Conservation (phyloP, 2,888 invertebrate genomes). For the Chrysolina americana region DNA sequence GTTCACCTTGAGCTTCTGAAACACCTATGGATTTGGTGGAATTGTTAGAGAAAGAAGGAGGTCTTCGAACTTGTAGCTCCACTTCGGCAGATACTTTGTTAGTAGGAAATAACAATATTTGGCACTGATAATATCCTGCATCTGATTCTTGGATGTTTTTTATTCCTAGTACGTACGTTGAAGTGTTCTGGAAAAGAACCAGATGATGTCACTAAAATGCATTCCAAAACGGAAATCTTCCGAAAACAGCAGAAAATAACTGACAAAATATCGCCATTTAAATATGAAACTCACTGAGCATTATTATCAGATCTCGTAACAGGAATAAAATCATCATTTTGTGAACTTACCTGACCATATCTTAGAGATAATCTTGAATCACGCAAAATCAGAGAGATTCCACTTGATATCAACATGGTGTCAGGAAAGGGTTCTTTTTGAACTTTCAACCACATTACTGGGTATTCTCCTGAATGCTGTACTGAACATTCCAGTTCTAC, state of each 20-base stretch:
- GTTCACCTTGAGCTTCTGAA: slow-evolving; percentile 79
- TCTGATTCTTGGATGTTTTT: slow-evolving; percentile 96
- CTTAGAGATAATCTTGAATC: background rate
- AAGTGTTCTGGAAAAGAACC: slow-evolving; percentile 74
- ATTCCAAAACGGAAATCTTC: too few relatives aligned
- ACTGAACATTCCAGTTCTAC: background rate
- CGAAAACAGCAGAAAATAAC: too few relatives aligned
- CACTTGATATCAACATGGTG: background rate
- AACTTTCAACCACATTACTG: background rate
- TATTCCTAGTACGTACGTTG: slow-evolving; percentile 88
- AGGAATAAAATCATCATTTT: too few relatives aligned
- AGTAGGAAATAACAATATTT: slow-evolving; percentile 86
- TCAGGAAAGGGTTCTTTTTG: background rate
- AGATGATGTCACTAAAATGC: background rate
- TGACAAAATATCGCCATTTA: too few relatives aligned
- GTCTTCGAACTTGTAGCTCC: slow-evolving; percentile 87
- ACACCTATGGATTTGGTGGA: slow-evolving; percentile 88
- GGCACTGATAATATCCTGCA: slow-evolving; percentile 90
- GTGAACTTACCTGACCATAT: background rate
- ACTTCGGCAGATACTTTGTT: slow-evolving; percentile 89
- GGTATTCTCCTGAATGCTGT: background rate
- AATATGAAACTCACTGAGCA: too few relatives aligned
- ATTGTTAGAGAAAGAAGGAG: slow-evolving; percentile 93
- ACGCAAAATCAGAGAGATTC: background rate
- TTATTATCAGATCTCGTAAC: too few relatives aligned